Evolutionary conservation across 2,888 invertebrate species (phyloP).

Genomic region (Sphaerophoria taeniata): DNA sequence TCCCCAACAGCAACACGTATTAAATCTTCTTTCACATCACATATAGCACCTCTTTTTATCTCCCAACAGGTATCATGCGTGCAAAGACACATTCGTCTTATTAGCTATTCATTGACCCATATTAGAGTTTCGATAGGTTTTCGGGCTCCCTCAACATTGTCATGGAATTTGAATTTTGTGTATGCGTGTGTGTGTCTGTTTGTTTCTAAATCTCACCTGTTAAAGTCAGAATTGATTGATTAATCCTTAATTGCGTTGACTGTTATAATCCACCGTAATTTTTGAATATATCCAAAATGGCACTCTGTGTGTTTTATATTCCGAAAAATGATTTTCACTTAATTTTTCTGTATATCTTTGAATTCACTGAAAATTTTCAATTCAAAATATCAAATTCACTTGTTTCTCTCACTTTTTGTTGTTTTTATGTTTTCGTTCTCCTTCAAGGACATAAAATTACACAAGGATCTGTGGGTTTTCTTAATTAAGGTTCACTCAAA

Average conservation of each 20-base stretch:
- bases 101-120: conserved; percentile 61
- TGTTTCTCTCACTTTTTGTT: conserved; percentile 12
- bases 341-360: conserved; percentile 23
- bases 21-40: conserved; percentile 1
- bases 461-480: conserved; percentile 45
- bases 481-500: conserved; percentile 45
- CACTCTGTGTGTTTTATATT: conserved; percentile 55
- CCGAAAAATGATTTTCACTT: conserved; percentile 50
- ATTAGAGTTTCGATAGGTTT: conserved; percentile 16
- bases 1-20: neutral
- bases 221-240: conserved; percentile 33
- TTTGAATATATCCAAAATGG: conserved; percentile 68
- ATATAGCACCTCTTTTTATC: neutral
- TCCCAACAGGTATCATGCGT: conserved; percentile 1
- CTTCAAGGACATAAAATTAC: conserved; percentile 36
- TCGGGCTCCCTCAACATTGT: conserved; percentile 43
- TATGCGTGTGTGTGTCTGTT: neutral
- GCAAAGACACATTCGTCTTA: conserved; percentile 21
- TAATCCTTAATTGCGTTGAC: conserved; percentile 63
- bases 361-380: conserved; percentile 43
- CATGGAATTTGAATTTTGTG: conserved; percentile 10
- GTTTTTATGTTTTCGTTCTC: conserved; percentile 35
- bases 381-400: conserved; percentile 40
- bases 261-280: conserved; percentile 65
- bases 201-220: conserved; percentile 56